Conservation (phyloP, 2,888 invertebrate genomes). For the Megamerina dolium region DNA sequence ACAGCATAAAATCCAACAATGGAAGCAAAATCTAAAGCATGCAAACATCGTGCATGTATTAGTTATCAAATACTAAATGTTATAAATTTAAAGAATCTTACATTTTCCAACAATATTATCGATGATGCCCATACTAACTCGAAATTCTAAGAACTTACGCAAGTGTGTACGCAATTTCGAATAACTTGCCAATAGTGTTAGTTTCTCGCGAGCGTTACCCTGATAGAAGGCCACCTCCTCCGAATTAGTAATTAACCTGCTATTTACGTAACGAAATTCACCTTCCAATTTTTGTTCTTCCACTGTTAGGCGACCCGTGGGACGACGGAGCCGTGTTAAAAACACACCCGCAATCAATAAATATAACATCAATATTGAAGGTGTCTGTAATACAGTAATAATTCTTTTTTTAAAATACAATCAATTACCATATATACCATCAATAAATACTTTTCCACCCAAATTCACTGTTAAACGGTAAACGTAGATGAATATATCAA, state of each 20-base stretch:
- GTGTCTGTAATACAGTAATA: conserved; percentile 59
- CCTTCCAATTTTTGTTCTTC: conserved; percentile 97
- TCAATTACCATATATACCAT: too few species aligned
- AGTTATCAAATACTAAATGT: not conserved
- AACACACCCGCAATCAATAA: conserved; percentile 79
- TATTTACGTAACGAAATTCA: conserved; percentile 95
- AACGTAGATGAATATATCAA: conserved; percentile 92
- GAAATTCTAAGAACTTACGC: conserved; percentile 80
- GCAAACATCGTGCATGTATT: too few species aligned
- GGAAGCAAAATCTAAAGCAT: conserved; percentile 76
- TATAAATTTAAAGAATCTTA: conserved; percentile 52
- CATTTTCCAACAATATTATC: conserved; percentile 97
- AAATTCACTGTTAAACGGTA: conserved; percentile 81
- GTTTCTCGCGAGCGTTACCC: conserved; percentile 80
- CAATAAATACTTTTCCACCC: conserved; percentile 72
- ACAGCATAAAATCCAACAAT: conserved; percentile 94
- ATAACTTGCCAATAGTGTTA: conserved; percentile 82
- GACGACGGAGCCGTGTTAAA: conserved; percentile 79
- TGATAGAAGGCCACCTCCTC: conserved; percentile 76
- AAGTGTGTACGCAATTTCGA: conserved; percentile 80
- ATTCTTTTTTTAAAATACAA: too few species aligned
- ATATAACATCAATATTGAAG: conserved; percentile 81
- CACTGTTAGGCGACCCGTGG: conserved; percentile 82
- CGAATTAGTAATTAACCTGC: conserved; percentile 91
- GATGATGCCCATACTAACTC: conserved; percentile 85